These are phyloP conservation scores for Zoanthus solanderi DNA, from an alignment of 92 coral and sea anemone genomes.

Conservation along the genomic window DNA sequence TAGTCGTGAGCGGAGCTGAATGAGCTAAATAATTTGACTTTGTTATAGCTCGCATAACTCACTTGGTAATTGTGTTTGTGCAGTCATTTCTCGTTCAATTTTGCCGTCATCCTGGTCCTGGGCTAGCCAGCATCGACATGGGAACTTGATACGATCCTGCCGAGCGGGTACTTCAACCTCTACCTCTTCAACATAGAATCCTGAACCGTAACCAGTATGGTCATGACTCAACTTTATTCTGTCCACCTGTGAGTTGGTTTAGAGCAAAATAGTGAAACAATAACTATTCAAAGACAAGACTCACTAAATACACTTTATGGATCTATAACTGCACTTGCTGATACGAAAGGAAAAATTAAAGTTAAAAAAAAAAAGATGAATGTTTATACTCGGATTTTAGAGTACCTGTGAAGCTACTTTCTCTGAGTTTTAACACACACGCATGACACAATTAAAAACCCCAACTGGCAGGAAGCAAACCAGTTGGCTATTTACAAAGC, in stretches of 20 bases:
- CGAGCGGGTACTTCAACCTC: conserved; percentile 98
- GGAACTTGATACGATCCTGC: conserved; percentile 94
- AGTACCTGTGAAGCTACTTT: too few species aligned
- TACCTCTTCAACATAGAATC: conserved; percentile 98
- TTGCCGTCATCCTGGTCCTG: conserved; percentile 98
- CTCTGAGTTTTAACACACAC: too few species aligned
- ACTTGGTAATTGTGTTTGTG: conserved; percentile 94
- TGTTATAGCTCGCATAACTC: conserved; percentile 28
- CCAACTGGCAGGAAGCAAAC: too few species aligned
- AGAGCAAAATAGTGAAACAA: neutral
- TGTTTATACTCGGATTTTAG: too few species aligned
- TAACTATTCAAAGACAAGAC: neutral
- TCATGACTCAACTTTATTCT: conserved; percentile 98
- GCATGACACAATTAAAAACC: too few species aligned
- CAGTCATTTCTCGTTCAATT: conserved; percentile 94
- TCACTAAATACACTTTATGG: too few species aligned
- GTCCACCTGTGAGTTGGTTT: conserved; percentile 75
- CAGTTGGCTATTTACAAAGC: too few species aligned
- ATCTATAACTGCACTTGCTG: too few species aligned
- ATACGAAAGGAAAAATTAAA: too few species aligned
- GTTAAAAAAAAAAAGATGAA: too few species aligned
- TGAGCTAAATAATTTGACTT: too few species aligned
- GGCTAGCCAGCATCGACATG: conserved; percentile 98
- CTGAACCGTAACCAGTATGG: conserved; percentile 98
- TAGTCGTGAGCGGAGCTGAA: too few species aligned